Evolutionary conservation across 2,113 vertebrate genomes (phyloP), one percentile per base, ranked within the genome.

Genomic region (Phyllopteryx taeniolatus): DNA sequence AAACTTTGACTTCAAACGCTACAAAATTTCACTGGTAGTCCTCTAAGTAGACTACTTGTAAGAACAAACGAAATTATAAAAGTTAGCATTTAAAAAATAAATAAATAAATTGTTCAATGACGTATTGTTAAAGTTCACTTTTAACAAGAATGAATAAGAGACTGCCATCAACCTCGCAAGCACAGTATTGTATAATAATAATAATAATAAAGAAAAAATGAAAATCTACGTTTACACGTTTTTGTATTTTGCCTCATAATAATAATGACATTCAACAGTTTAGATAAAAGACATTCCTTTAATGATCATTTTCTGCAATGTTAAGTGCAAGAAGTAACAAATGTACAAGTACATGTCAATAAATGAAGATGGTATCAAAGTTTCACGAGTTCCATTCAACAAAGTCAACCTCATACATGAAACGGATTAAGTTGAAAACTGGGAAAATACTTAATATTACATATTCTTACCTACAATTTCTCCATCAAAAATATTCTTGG

Each of bases 221-320:
- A 20, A 61, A 8, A 9, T 15, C 6, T 11, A 56, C 14, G 8
- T 14, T 0, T 10, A 22, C 4, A 56, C 3, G 9, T 31, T 13
- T 44, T n/a, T 7, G 22, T 6, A 65, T 22, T 22, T 66, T 66
- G 8, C 3, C 12, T 33, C 39, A 54, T 17, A 47, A 67, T 47
- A 68, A 68, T 35, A 54, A 33, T 33, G 33, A 56, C 19, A 39
- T 17, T 19, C 4, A 54, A 53, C 31, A 68, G 51, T 9, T 51
- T 12, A 31, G 64, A 66, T 47, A 66, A 27, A 47, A 63, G 43
- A 66, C 22, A 17, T 66, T 44, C 47, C 27, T 78, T 81, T 72
- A 60, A 79, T 86, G 81, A 84, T 79, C 71, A 60, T 75, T 69
- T 59, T 74, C 68, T 51, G 68, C 44, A 71, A 66, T 33, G 57